Conservation (phyloP, 2,888 invertebrate genomes). For the Omphaloscelis lunosa region DNA sequence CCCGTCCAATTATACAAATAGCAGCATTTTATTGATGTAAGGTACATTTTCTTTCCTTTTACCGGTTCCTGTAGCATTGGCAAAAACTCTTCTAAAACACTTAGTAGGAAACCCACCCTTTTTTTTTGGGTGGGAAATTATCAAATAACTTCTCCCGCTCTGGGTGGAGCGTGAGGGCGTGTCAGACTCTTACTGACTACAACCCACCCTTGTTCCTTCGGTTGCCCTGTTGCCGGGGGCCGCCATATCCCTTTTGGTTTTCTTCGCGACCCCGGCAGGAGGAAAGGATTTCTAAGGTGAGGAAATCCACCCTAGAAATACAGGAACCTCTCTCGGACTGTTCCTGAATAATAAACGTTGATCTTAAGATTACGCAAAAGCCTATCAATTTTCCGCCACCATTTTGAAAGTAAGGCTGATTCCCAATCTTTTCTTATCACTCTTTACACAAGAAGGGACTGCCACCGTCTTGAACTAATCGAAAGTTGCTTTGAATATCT, state of each 20-base stretch:
- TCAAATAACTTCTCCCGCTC: too few relatives aligned
- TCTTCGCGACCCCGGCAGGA: too few relatives aligned
- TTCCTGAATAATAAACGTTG: slow-evolving; percentile 25
- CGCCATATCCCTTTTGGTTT: too few relatives aligned
- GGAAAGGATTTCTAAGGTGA: too few relatives aligned
- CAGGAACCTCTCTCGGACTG: not conserved
- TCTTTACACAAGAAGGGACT: slow-evolving; percentile 48
- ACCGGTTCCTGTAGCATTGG: not conserved
- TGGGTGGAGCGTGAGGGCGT: too few relatives aligned
- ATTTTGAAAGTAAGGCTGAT: slow-evolving; percentile 32
- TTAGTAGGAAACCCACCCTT: not conserved
- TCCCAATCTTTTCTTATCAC: slow-evolving; percentile 47
- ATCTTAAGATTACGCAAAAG: slow-evolving; percentile 35
- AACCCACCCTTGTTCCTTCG: too few relatives aligned
- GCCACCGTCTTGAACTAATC: slow-evolving; percentile 41
- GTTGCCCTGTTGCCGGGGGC: too few relatives aligned
- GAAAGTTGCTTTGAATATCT: slow-evolving; percentile 51
- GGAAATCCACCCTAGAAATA: not conserved
- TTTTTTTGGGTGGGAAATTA: too few relatives aligned
- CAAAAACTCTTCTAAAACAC: not conserved
- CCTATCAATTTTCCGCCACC: slow-evolving; percentile 37
- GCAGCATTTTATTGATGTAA: not conserved
- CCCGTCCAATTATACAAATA: slow-evolving; percentile 8
- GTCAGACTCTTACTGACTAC: too few relatives aligned
- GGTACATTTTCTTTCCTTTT: not conserved